Conservation (phyloP, 2,113 vertebrate species). For the Triplophysa rosa region DNA sequence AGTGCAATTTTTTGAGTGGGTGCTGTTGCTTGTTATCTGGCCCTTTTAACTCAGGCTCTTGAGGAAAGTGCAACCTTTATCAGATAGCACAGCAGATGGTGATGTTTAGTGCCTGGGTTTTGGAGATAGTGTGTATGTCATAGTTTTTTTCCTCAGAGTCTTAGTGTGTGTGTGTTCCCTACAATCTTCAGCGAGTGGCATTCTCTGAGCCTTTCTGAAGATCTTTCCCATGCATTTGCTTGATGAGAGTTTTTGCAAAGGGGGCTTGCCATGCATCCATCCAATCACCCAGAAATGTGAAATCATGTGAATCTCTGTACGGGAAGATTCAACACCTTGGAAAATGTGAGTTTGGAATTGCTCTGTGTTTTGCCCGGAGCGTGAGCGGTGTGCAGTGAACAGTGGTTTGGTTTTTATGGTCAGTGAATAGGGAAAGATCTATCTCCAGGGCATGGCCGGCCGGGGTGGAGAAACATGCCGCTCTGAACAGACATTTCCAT, state of each 20-base stretch:
- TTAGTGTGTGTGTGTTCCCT: not conserved
- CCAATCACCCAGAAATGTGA: constrained; percentile 34
- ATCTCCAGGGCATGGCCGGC: constrained; percentile 43
- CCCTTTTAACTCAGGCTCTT: constrained; percentile 25
- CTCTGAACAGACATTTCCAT: constrained; percentile 53
- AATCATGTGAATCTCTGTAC: constrained; percentile 31
- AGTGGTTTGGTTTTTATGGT: constrained; percentile 57
- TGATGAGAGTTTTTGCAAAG: constrained; percentile 2
- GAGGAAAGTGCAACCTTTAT: constrained; percentile 15
- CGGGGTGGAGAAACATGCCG: constrained; percentile 34
- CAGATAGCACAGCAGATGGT: constrained; percentile 12
- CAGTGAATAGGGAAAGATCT: constrained; percentile 44
- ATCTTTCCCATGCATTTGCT: not conserved
- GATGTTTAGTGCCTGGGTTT: constrained; percentile 11
- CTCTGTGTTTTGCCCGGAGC: constrained; percentile 46
- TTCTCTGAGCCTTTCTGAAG: not conserved
- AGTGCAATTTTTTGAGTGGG: constrained; percentile 31
- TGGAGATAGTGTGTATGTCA: not conserved
- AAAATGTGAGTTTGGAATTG: constrained; percentile 24
- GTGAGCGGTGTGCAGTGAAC: constrained; percentile 61
- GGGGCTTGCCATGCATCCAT: constrained; percentile 27
- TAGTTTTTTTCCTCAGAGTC: not conserved
- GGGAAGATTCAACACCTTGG: constrained; percentile 39
- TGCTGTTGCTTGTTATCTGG: constrained; percentile 41
- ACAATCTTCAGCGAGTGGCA: not conserved